Percentiles rank a stretch among this genome's conserved stretches.
These are phyloP conservation scores for Gadopsis bispinosus DNA, from an alignment of 2,797 vertebrate genomes.

Conservation along the genomic window DNA sequence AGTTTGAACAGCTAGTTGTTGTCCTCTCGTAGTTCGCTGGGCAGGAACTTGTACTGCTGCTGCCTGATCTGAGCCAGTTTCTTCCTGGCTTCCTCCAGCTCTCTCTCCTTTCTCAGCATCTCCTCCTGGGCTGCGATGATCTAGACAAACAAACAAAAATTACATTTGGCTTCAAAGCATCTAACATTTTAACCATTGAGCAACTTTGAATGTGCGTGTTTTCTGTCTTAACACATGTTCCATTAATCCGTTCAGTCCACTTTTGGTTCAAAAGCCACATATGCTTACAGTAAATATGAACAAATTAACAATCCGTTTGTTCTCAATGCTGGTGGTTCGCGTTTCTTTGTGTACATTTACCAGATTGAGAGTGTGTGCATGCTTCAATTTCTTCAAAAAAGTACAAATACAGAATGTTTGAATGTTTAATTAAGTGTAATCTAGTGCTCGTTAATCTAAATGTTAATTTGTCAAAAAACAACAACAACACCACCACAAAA, in stretches of 20 bases:
- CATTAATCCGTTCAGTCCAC: not conserved
- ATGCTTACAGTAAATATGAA: not conserved
- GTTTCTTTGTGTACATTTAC: conserved; percentile 2
- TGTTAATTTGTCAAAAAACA: no score
- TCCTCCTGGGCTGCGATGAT: conserved; percentile 99
- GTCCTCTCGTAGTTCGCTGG: conserved; percentile 95
- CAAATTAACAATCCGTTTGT: not conserved
- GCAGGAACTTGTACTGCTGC: conserved; percentile 99
- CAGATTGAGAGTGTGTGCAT: not conserved
- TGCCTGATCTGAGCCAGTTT: conserved; percentile 98
- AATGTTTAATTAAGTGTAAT: no score
- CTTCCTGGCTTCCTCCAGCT: conserved; percentile 97
- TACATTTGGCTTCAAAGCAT: not conserved
- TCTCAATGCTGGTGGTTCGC: not conserved
- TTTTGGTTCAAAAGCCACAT: not conserved
- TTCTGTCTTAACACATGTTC: not conserved
- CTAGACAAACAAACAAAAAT: conserved; percentile 70
- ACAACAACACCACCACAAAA: no score
- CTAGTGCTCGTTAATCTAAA: no score
- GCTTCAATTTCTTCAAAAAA: not conserved
- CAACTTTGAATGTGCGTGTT: no score
- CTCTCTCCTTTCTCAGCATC: conserved; percentile 97
- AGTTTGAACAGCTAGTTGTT: conserved; percentile 84
- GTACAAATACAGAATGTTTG: not conserved
- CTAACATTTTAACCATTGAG: not conserved